Evolutionary conservation across 2,888 invertebrate genomes (phyloP), one percentile per base, ranked within the genome.

Genomic region (Sinhomidia bicolor): DNA sequence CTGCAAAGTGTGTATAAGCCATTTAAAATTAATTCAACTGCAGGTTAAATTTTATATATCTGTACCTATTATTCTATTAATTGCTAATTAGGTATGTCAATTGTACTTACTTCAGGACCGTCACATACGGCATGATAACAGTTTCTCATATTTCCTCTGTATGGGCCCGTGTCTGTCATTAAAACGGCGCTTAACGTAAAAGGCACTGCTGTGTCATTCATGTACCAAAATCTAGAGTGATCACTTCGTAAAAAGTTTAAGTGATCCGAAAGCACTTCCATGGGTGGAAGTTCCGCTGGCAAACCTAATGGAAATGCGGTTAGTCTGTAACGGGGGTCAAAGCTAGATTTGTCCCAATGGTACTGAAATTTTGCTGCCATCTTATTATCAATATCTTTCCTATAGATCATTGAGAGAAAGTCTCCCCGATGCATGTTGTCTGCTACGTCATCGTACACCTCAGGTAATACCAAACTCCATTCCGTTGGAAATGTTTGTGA

Each of bases 151-250:
- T 91, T 91, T 9, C 92, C 92, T 6, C 92, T 51, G 62, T 92
- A 92, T 9, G 92, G 92, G 20, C 93, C 93, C 60, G 93, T 93
- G 84, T 93, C 93, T 5, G 93, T 93, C 76, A 93, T 89, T 1
- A 93, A 92, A 5, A 93, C 93, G 2, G 93, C 93, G 9, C 92
- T 93, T 17, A 93, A 90, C 0, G 93, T 91, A n/a, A 68, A 80
- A 20, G 92, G 91, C n/a, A 92, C 90, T 0, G 91, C 80, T 20
- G 92, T 91, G 71, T 93, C 92, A 68, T 93, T 93, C 88, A 92
- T 93, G 83, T 93, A 93, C 93, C 93, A 93, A 91, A 93, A 93
- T 26, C 93, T 90, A 10, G 93, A 91, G 85, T 93, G 93, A 83
- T 93, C 93, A 85, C 93, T 93, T 47, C 93, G 89, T n/a, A 93